These are phyloP conservation scores for Thunnus thynnus DNA, from an alignment of 2,113 vertebrate species.

Conservation along the genomic window DNA sequence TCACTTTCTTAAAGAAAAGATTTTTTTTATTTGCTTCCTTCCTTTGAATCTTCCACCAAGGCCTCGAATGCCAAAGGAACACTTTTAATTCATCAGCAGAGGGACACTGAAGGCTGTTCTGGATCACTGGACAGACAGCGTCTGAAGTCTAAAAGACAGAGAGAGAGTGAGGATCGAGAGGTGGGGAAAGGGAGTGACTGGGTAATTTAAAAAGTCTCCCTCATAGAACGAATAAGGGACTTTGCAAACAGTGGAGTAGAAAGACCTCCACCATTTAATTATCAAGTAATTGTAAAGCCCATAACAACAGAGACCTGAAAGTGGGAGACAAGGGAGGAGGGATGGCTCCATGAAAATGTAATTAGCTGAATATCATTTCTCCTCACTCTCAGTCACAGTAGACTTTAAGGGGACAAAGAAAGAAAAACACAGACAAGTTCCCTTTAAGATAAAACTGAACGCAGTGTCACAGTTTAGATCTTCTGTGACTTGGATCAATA, in stretches of 20 bases:
- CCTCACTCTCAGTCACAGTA: constrained; percentile 48
- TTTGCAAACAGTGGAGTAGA: constrained; percentile 67
- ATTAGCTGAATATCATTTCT: constrained; percentile 78
- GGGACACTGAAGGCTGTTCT: constrained; percentile 72
- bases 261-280: constrained; percentile 78
- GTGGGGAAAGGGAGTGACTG: constrained; percentile 61
- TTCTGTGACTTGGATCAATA: constrained; percentile 79
- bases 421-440: constrained; percentile 50
- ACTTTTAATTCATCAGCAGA: constrained; percentile 74
- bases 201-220: constrained; percentile 75
- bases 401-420: constrained; percentile 47
- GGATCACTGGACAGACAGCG: constrained; percentile 75
- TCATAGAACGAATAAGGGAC: constrained; percentile 72
- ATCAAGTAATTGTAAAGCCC: constrained; percentile 78
- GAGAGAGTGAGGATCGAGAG: constrained; percentile 49
- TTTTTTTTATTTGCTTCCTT: constrained; percentile 41
- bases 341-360: constrained; percentile 72
- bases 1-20: constrained; percentile 36
- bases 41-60: constrained; percentile 63
- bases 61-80: constrained; percentile 69
- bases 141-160: constrained; percentile 68
- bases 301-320: constrained; percentile 70
- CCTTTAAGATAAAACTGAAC: constrained; percentile 74
- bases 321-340: constrained; percentile 65
- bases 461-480: constrained; percentile 76